A percentile compares a stretch with the other conserved stretches of the same genome.
phyloP scores from a whole-genome alignment of 2,113 vertebrate genomes.

The Vicugna pacos region DNA sequence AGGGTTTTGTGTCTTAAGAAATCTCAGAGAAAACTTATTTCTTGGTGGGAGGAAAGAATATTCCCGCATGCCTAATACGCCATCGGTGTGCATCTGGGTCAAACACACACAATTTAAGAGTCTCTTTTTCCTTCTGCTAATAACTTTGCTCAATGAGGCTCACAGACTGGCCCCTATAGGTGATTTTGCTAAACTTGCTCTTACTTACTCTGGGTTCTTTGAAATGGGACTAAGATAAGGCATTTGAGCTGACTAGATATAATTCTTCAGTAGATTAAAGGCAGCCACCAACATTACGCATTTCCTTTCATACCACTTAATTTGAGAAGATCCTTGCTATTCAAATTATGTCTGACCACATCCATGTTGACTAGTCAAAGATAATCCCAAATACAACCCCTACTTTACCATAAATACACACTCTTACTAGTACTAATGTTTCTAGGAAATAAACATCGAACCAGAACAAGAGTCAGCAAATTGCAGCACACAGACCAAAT shows the following conservation, averaged over 20 bases:
- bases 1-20: neutral
- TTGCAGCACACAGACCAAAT: neutral
- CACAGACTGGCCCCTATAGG: neutral
- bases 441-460: neutral
- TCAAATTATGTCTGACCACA: constrained; percentile 10
- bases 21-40: constrained; percentile 4
- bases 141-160: neutral
- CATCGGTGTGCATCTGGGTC: neutral
- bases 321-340: neutral
- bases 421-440: neutral
- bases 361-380: neutral
- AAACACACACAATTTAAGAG: neutral
- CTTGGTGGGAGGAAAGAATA: neutral
- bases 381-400: neutral
- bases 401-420: neutral
- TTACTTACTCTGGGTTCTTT: neutral
- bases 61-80: neutral
- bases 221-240: neutral
- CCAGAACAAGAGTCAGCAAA: neutral
- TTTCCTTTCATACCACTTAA: neutral
- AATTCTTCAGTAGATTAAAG: neutral
- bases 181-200: neutral
- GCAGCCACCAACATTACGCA: neutral
- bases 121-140: neutral
- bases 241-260: neutral